Evolutionary conservation across 2,797 vertebrate genomes (phyloP).

Genomic region (Coilia nasus): DNA sequence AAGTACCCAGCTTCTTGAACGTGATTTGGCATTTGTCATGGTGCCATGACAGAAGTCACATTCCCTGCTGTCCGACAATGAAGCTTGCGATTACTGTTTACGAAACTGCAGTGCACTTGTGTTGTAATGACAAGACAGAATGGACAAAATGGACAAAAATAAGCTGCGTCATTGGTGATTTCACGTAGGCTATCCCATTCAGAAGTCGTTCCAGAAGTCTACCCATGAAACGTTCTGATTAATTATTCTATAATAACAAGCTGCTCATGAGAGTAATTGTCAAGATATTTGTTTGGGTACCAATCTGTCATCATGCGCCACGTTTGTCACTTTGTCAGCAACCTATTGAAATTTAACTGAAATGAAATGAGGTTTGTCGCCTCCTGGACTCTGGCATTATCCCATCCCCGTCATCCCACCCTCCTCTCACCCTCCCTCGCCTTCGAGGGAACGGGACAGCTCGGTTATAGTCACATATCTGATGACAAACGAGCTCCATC

Average conservation of each 20-base stretch:
- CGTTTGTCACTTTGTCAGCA: background rate
- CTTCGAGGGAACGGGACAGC: slow-evolving; percentile 44
- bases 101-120: too few species aligned
- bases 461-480: slow-evolving; percentile 24
- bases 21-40: slow-evolving; percentile 9
- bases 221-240: background rate
- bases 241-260: background rate
- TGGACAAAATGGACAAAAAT: too few species aligned
- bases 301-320: background rate
- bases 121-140: too few species aligned
- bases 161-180: too few species aligned
- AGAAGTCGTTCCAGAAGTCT: background rate
- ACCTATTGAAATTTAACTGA: background rate
- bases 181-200: too few species aligned
- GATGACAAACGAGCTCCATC: slow-evolving; percentile 33
- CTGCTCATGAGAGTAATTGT: background rate
- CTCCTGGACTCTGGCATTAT: background rate
- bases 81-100: background rate
- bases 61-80: background rate
- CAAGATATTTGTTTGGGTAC: background rate
- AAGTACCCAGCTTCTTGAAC: background rate
- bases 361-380: background rate
- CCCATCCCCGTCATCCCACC: background rate
- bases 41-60: background rate
- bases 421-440: slow-evolving; percentile 18